phyloP scores from a whole-genome alignment of 2,888 invertebrate genomes.

The Laspeyria flexula region DNA sequence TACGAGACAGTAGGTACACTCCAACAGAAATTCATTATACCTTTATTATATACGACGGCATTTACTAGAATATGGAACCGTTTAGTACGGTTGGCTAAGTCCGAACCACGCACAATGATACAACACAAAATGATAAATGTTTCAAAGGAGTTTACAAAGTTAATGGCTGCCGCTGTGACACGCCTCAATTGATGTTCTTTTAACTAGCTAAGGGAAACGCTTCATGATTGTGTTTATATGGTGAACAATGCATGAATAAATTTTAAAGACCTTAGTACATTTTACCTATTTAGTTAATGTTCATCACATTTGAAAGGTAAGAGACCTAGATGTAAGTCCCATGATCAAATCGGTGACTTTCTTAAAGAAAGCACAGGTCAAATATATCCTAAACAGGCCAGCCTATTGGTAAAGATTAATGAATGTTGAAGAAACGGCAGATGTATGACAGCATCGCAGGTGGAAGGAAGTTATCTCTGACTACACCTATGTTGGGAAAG shows the following conservation, averaged over 20 bases:
- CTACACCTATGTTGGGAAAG: too few relatives aligned
- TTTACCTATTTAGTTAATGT: too few relatives aligned
- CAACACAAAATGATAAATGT: constrained; percentile 12
- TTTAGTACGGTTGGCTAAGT: constrained; percentile 14
- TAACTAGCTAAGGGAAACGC: constrained; percentile 4
- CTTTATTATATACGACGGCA: constrained; percentile 22
- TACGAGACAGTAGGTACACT: neutral
- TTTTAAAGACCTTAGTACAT: neutral
- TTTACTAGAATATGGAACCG: constrained; percentile 10
- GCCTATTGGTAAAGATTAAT: too few relatives aligned
- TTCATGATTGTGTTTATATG: constrained; percentile 1
- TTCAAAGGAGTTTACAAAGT: constrained; percentile 2
- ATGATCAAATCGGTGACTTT: too few relatives aligned
- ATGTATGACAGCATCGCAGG: too few relatives aligned
- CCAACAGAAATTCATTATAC: constrained; percentile 9
- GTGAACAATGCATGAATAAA: neutral
- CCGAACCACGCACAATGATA: constrained; percentile 2
- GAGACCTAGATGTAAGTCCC: too few relatives aligned
- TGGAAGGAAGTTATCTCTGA: too few relatives aligned
- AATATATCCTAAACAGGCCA: too few relatives aligned
- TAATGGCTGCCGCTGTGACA: constrained; percentile 1
- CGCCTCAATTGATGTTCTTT: constrained; percentile 6
- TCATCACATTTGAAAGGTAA: too few relatives aligned
- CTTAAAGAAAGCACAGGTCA: too few relatives aligned
- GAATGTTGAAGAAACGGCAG: too few relatives aligned